These are phyloP conservation scores for Mallotus villosus DNA, from an alignment of 2,797 vertebrate species.

Conservation along the genomic window DNA sequence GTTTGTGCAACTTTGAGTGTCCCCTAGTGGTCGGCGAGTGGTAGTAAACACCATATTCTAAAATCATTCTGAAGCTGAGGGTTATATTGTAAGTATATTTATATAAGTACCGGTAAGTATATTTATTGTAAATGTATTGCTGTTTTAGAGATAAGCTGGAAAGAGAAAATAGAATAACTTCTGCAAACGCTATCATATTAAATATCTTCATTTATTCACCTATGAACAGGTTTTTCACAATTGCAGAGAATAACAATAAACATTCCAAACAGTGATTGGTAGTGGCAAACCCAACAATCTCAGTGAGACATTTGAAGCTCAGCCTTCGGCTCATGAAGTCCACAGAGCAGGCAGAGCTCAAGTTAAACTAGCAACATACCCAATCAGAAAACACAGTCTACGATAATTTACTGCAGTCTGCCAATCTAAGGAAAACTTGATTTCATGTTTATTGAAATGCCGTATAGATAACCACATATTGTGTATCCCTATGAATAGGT, in stretches of 20 bases:
- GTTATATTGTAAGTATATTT: background rate
- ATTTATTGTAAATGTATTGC: background rate
- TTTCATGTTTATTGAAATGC: too few species aligned
- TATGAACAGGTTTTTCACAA: slow-evolving; percentile 52
- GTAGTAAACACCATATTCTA: slow-evolving; percentile 23
- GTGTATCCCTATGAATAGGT: too few species aligned
- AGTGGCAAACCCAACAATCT: too few species aligned
- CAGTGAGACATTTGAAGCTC: too few species aligned
- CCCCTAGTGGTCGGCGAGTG: slow-evolving; percentile 59
- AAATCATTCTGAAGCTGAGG: slow-evolving; percentile 11
- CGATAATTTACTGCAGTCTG: too few species aligned
- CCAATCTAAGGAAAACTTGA: too few species aligned
- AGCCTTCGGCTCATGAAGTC: too few species aligned
- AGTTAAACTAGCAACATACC: background rate
- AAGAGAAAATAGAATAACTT: too few species aligned
- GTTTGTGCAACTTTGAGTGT: slow-evolving; percentile 41
- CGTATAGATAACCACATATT: too few species aligned
- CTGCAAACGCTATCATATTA: too few species aligned
- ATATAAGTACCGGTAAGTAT: background rate
- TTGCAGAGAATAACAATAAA: slow-evolving; percentile 37
- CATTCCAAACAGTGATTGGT: background rate
- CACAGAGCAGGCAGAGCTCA: background rate
- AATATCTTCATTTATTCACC: too few species aligned
- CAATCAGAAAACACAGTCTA: background rate
- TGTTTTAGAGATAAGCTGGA: background rate